Conservation (phyloP, 2,888 invertebrate species). For the Matsumyia berberina region DNA sequence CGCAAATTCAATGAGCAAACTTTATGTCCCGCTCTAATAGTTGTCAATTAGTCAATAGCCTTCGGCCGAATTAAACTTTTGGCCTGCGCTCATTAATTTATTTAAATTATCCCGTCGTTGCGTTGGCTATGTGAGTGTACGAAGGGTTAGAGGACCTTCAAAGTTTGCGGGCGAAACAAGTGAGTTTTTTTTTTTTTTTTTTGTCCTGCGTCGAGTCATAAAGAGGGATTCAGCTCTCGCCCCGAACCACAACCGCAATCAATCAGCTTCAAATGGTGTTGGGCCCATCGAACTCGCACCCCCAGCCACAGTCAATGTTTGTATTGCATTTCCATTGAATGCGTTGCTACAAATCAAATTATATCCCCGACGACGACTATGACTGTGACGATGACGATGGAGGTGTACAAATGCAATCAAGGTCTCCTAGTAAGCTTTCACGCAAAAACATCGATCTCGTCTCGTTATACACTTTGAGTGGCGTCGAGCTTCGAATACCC, state of each 20-base stretch:
- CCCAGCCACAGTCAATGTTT: slow-evolving; percentile 41
- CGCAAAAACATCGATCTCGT: slow-evolving; percentile 56
- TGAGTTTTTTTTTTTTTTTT: slow-evolving; percentile 11
- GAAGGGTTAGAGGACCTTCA: slow-evolving; percentile 13
- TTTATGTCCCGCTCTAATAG: slow-evolving; percentile 75
- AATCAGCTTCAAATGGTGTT: slow-evolving; percentile 70
- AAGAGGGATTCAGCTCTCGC: slow-evolving; percentile 39
- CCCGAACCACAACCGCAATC: slow-evolving; percentile 63
- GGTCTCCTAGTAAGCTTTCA: slow-evolving; percentile 45
- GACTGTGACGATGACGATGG: neutral
- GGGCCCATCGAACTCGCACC: slow-evolving; percentile 14
- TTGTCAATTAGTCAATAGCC: slow-evolving; percentile 76
- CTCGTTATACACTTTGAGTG: slow-evolving; percentile 31
- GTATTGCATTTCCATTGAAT: slow-evolving; percentile 70
- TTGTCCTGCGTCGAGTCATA: slow-evolving; percentile 13
- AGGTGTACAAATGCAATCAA: slow-evolving; percentile 65
- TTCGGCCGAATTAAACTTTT: slow-evolving; percentile 70
- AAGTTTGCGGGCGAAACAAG: slow-evolving; percentile 22
- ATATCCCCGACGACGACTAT: slow-evolving; percentile 23
- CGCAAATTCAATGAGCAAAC: slow-evolving; percentile 74
- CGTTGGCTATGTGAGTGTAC: neutral
- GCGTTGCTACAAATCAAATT: slow-evolving; percentile 73
- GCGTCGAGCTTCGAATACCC: slow-evolving; percentile 43
- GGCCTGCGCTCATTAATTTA: slow-evolving; percentile 74
- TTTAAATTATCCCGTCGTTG: slow-evolving; percentile 66